A percentile compares a stretch with the other conserved stretches of the same genome.
These are phyloP conservation scores for Metopia argyrocephala DNA, from an alignment of 2,888 invertebrate genomes.

Conservation along the genomic window DNA sequence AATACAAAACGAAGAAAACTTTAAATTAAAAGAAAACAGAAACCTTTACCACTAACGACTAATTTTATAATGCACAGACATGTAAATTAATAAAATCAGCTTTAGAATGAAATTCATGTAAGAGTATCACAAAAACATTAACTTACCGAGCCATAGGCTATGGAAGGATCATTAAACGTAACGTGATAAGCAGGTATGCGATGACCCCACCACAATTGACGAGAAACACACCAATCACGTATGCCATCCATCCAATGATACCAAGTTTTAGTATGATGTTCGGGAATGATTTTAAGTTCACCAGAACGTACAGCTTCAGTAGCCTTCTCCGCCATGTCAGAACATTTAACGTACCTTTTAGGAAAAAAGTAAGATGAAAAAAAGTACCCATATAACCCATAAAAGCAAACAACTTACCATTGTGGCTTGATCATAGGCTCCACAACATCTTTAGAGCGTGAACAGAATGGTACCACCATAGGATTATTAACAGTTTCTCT, in stretches of 20 bases:
- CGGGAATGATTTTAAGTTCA: slow-evolving; percentile 92
- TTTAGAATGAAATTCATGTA: neutral
- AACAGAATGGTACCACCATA: slow-evolving; percentile 97
- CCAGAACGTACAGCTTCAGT: slow-evolving; percentile 88
- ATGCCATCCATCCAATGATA: slow-evolving; percentile 97
- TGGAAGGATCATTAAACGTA: slow-evolving; percentile 79
- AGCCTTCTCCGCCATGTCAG: slow-evolving; percentile 93
- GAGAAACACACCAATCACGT: slow-evolving; percentile 98
- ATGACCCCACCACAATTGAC: slow-evolving; percentile 99
- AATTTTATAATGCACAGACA: slow-evolving; percentile 36
- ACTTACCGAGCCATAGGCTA: slow-evolving; percentile 75
- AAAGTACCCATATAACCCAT: too few relatives aligned
- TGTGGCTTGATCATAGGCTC: slow-evolving; percentile 98
- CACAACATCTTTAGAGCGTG: slow-evolving; percentile 97
- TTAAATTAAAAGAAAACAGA: neutral
- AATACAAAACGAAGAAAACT: neutral
- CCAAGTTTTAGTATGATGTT: slow-evolving; percentile 95
- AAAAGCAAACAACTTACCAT: slow-evolving; percentile 83
- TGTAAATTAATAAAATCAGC: neutral
- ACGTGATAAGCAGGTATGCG: slow-evolving; percentile 96
- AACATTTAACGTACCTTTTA: slow-evolving; percentile 90
- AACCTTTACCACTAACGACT: slow-evolving; percentile 27
- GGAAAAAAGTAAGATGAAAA: neutral
- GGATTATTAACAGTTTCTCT: slow-evolving; percentile 91
- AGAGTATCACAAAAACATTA: neutral